Percentiles rank a stretch among this genome's conserved stretches.
Evolutionary conservation across 2,113 vertebrate species (phyloP).

Genomic region (Lanius ludovicianus): DNA sequence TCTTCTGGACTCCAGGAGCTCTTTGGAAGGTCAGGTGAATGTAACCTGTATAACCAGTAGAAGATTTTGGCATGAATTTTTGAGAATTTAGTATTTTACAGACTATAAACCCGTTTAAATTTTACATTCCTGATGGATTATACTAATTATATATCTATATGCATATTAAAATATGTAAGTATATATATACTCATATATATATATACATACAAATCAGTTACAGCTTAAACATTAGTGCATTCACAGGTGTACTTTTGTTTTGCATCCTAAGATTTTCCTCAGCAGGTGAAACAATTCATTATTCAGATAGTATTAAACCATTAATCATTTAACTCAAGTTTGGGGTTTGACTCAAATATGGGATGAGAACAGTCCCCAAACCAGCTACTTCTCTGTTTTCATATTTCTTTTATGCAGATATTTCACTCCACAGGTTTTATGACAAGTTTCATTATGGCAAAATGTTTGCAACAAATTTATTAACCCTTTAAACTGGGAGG

Average conservation of each 20-base stretch:
- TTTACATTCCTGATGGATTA: background rate
- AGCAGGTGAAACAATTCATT: background rate
- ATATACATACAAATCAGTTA: background rate
- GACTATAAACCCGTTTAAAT: background rate
- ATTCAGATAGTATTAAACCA: background rate
- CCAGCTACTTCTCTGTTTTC: background rate
- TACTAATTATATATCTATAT: background rate
- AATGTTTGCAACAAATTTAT: background rate
- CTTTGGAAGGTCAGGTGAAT: background rate
- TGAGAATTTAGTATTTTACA: background rate
- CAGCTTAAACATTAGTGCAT: background rate
- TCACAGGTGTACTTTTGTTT: background rate
- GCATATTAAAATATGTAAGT: background rate
- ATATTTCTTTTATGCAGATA: background rate
- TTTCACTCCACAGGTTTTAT: background rate
- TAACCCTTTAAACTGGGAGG: background rate
- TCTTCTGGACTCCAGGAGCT: background rate
- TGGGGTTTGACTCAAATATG: background rate
- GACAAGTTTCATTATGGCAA: background rate
- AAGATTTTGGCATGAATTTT: background rate
- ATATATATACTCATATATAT: background rate
- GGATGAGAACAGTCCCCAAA: background rate
- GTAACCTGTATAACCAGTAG: background rate
- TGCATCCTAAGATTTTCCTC: background rate
- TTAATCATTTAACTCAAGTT: background rate